phyloP scores from a whole-genome alignment of 2,797 vertebrate species.

The Acipenser oxyrinchus region DNA sequence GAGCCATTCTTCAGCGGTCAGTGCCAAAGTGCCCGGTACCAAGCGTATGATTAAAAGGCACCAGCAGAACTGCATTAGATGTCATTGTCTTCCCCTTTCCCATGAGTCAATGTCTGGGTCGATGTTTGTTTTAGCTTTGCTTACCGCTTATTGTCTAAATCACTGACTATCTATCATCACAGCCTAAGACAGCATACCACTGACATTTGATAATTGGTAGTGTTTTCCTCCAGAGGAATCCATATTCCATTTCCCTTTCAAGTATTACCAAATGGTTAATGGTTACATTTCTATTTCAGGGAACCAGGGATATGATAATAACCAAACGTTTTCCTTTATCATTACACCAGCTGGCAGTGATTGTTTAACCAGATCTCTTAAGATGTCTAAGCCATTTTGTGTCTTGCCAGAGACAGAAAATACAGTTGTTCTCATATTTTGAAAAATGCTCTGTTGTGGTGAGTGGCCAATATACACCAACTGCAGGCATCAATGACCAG shows the following conservation, averaged over 20 bases:
- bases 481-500: too few species aligned
- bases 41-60: conserved; percentile 45
- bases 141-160: conserved; percentile 21
- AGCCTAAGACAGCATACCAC: conserved; percentile 28
- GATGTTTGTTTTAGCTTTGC: conserved; percentile 31
- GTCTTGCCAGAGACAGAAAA: too few species aligned
- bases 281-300: too few species aligned
- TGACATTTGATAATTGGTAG: conserved; percentile 33
- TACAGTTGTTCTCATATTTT: too few species aligned
- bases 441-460: too few species aligned
- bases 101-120: conserved; percentile 45
- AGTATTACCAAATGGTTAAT: too few species aligned
- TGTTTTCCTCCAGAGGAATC: conserved; percentile 33
- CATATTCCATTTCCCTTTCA: conserved; percentile 4
- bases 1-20: conserved; percentile 40
- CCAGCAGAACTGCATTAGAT: conserved; percentile 36
- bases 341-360: too few species aligned
- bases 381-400: too few species aligned
- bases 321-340: too few species aligned
- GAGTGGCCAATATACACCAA: too few species aligned
- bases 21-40: conserved; percentile 18
- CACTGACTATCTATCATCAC: conserved; percentile 20
- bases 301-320: too few species aligned
- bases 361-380: too few species aligned
- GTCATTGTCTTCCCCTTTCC: conserved; percentile 41